Evolutionary conservation across 2,113 vertebrate genomes (phyloP), one percentile per base, ranked within the genome.

Genomic region (Arizona elegans): DNA sequence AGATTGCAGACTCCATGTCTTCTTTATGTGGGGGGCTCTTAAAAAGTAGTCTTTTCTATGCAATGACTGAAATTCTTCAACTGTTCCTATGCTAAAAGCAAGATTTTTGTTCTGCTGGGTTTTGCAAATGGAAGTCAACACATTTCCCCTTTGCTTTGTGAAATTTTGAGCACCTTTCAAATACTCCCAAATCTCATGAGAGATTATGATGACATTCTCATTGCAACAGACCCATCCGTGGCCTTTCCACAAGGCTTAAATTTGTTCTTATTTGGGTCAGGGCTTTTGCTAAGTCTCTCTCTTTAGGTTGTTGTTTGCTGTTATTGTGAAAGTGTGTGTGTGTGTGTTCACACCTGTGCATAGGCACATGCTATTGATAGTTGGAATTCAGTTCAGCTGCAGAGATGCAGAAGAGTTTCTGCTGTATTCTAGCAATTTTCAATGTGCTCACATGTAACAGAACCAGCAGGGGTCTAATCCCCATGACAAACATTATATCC

Each of bases 401-500:
- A 96, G 95, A 0, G 38, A 86, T 93, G 65, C 96, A 93, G 93
- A 96, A 95, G 93, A 94, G 94, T 93, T 97, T 95, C 92, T 94
- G 92, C 92, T 94, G 89, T 93, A 92, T 9, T 90, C 89, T 38
- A 89, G 94, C 96, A 94, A 94, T 94, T 95, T 96, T 96, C 95
- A 94, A 93, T 92, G 95, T 15, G 11, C 92, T 97, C 95, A 8
- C 96, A 96, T 92, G 90, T 91, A 95, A 94, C 93, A 94, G 95
- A 53, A 93, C 0, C 96, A 2, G 96, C 95, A 94, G 97, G 97
- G 91, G 95, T 94, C 70, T 98, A 98, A 97, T 98, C 97, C 96
- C 95, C 96, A 98, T 93, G 94, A 96, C 97, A 98, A 97, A 98
- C 97, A 97, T 94, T 94, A 96, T 97, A 97, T 95, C 95, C 95